Evolutionary conservation across 2,888 invertebrate genomes (phyloP).

Genomic region (Leptopilina syphax): DNA sequence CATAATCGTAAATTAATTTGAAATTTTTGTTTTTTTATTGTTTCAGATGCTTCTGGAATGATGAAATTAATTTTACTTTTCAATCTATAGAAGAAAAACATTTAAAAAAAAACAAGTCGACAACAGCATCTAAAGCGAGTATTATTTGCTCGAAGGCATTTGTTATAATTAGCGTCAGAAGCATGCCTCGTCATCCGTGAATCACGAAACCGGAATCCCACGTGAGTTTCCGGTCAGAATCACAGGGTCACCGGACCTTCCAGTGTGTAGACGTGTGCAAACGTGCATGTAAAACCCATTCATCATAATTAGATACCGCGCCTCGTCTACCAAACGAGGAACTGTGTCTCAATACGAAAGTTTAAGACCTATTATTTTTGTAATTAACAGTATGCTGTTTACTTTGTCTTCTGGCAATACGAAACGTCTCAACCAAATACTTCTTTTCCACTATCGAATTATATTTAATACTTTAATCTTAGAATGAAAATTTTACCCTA

Average conservation of each 20-base stretch:
- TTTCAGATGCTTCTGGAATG: no score
- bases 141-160: constrained; percentile 34
- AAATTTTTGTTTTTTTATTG: no score
- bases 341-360: background rate
- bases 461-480: no score
- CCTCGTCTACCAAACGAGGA: background rate
- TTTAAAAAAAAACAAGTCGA: background rate
- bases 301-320: constrained; percentile 29
- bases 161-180: constrained; percentile 41
- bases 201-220: constrained; percentile 38
- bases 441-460: no score
- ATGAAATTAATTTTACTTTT: no score
- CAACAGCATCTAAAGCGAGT: constrained; percentile 1
- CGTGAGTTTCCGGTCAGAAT: constrained; percentile 40
- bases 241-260: constrained; percentile 30
- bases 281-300: constrained; percentile 30
- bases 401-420: background rate
- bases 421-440: no score
- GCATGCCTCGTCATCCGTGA: constrained; percentile 34
- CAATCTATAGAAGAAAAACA: no score
- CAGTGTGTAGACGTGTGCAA: constrained; percentile 9
- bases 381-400: background rate
- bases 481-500: no score
- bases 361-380: background rate
- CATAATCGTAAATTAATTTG: no score